These are phyloP conservation scores for Eufriesea mexicana DNA, from an alignment of 1,140 invertebrate genomes.

Conservation along the genomic window DNA sequence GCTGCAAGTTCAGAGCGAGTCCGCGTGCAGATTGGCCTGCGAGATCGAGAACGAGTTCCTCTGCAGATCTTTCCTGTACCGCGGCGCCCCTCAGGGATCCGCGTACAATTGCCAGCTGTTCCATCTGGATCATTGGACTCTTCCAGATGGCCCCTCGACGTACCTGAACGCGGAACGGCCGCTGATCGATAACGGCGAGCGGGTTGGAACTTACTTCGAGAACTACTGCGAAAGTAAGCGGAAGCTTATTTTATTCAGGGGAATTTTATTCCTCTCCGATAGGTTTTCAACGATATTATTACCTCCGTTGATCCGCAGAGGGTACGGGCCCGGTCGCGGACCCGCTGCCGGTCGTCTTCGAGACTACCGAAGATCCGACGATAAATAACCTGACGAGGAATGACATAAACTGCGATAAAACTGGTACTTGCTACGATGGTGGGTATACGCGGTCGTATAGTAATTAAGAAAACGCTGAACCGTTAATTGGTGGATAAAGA, in stretches of 20 bases:
- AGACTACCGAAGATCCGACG: constrained; percentile 87
- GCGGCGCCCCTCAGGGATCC: constrained; percentile 88
- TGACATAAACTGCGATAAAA: constrained; percentile 95
- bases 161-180: constrained; percentile 94
- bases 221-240: constrained; percentile 92
- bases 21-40: constrained; percentile 93
- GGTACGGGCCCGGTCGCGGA: constrained; percentile 71
- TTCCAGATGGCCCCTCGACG: constrained; percentile 94
- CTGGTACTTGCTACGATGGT: constrained; percentile 97
- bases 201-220: constrained; percentile 94
- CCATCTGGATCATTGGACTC: constrained; percentile 95
- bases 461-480: neutral
- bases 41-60: constrained; percentile 96
- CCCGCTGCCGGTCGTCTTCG: constrained; percentile 87
- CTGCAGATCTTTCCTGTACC: constrained; percentile 94
- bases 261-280: neutral
- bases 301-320: constrained; percentile 48
- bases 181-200: constrained; percentile 94
- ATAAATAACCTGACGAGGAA: constrained; percentile 88
- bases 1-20: constrained; percentile 90
- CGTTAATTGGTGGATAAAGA: neutral
- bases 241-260: too few relatives aligned
- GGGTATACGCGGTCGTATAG: constrained; percentile 59
- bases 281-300: neutral
- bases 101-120: constrained; percentile 95